Evolutionary conservation across 2,113 vertebrate species (phyloP).

Genomic region (Motacilla tschutschensis): DNA sequence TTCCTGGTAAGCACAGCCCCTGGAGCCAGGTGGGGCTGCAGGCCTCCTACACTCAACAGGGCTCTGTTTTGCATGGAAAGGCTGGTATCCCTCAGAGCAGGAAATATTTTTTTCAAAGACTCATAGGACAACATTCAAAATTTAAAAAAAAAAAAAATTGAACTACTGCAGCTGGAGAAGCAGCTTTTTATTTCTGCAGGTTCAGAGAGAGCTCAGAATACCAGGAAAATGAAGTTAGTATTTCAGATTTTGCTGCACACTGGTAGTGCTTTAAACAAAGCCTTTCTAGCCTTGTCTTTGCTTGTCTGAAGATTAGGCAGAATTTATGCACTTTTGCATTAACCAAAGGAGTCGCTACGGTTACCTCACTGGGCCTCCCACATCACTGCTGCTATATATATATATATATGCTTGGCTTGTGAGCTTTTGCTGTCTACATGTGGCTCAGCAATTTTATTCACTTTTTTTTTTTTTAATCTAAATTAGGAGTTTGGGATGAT

Average conservation of each 20-base stretch:
- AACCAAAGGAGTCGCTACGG: background rate
- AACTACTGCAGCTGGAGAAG: background rate
- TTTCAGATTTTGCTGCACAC: background rate
- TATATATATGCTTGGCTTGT: background rate
- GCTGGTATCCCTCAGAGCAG: background rate
- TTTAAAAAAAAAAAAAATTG: background rate
- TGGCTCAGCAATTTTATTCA: slow-evolving; percentile 14
- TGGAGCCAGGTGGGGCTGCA: background rate
- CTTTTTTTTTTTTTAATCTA: background rate
- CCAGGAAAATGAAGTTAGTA: background rate
- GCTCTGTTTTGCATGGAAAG: background rate
- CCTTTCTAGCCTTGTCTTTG: background rate
- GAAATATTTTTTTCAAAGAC: background rate
- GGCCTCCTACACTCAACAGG: background rate
- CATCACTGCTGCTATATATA: slow-evolving; percentile 4
- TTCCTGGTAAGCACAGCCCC: background rate
- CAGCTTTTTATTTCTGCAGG: background rate
- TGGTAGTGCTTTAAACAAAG: background rate
- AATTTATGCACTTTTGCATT: slow-evolving; percentile 8
- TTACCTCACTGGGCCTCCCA: slow-evolving; percentile 48
- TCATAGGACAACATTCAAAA: background rate
- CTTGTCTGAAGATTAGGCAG: slow-evolving; percentile 3
- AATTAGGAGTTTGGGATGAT: background rate
- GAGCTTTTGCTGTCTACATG: background rate
- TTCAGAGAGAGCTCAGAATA: background rate